These are phyloP conservation scores for Micoletzkya japonica DNA, from an alignment of 2,888 invertebrate genomes.

Conservation along the genomic window DNA sequence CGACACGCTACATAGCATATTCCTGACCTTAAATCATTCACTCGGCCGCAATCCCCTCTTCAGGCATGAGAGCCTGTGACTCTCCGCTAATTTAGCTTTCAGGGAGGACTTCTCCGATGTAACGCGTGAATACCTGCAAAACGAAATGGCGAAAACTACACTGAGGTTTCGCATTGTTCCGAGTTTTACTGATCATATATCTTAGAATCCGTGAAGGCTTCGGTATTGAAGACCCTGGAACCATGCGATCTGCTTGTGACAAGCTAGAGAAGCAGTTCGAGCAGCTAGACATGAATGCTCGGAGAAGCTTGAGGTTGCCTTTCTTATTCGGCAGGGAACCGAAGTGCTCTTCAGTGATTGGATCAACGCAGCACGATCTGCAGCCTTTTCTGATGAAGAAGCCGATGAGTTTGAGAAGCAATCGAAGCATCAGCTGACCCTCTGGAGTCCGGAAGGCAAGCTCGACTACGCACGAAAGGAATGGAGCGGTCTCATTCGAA, in stretches of 20 bases:
- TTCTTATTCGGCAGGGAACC: too few species aligned
- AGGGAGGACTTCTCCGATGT: too few species aligned
- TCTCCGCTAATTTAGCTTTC: too few species aligned
- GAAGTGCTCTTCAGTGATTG: too few species aligned
- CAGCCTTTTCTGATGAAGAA: neutral
- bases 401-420: conserved; percentile 74
- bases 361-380: conserved; percentile 2
- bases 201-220: too few species aligned
- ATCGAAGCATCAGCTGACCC: conserved; percentile 86
- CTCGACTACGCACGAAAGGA: conserved; percentile 90
- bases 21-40: conserved; percentile 4
- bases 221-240: too few species aligned
- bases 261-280: neutral
- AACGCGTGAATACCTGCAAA: too few species aligned
- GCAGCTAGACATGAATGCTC: neutral
- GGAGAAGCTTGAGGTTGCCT: neutral
- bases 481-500: conserved; percentile 74
- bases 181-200: too few species aligned
- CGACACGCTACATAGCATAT: neutral
- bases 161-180: too few species aligned
- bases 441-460: conserved; percentile 89
- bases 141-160: too few species aligned
- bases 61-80: too few species aligned
- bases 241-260: neutral
- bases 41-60: neutral